A percentile compares a stretch with the other conserved stretches of the same genome.
Conservation (phyloP, 2,888 invertebrate genomes). For the Temnothorax ravouxi region DNA sequence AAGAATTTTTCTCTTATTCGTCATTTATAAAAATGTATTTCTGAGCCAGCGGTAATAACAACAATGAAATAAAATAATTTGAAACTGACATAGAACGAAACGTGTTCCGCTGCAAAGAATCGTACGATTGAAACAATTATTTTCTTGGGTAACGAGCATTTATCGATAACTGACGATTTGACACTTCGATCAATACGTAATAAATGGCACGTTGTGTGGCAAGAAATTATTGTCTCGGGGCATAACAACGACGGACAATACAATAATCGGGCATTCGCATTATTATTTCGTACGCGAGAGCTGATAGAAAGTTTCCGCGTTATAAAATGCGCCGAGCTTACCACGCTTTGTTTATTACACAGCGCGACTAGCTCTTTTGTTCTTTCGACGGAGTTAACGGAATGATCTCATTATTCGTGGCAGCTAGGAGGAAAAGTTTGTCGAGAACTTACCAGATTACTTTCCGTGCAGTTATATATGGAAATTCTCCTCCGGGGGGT, state of each 20-base stretch:
- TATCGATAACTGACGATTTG: constrained; percentile 1
- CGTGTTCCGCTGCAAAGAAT: not conserved
- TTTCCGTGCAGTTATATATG: constrained; percentile 32
- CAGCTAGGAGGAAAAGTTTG: constrained; percentile 51
- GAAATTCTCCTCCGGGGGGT: constrained; percentile 7
- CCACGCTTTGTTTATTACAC: constrained; percentile 41
- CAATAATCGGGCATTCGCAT: constrained; percentile 20
- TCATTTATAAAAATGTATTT: not conserved
- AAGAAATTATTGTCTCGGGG: constrained; percentile 13
- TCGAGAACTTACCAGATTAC: constrained; percentile 43
- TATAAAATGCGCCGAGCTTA: constrained; percentile 36
- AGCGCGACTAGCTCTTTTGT: constrained; percentile 41
- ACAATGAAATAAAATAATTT: not conserved
- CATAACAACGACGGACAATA: not conserved
- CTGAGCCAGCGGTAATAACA: not conserved
- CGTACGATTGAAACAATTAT: not conserved
- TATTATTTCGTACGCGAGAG: constrained; percentile 2
- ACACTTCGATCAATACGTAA: not conserved
- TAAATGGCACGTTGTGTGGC: not conserved
- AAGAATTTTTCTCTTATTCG: not conserved
- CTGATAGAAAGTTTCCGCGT: constrained; percentile 47
- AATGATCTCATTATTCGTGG: constrained; percentile 54
- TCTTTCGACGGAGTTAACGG: constrained; percentile 39
- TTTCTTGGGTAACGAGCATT: not conserved
- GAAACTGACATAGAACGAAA: not conserved